Base-by-base conservation (phyloP, 2,113 vertebrate genomes). In the Micromys minutus region DNA sequence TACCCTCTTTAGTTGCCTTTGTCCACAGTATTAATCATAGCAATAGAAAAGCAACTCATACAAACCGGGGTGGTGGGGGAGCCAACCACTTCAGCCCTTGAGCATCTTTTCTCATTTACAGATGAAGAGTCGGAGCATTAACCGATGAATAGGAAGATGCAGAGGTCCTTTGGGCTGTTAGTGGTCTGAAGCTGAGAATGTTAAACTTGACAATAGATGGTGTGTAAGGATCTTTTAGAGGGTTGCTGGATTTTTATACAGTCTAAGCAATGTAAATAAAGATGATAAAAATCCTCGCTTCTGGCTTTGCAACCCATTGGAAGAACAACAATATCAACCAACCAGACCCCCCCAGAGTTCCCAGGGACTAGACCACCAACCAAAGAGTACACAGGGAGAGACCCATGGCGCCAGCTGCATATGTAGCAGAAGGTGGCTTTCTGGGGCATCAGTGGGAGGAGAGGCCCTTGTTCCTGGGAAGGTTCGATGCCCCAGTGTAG, bases 211-310 rank as follows among this genome's bases (percentile, higher is more conserved):
- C 22, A 87, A 93, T 93, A 72, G 59, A 7, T 10, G 5, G 69
- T 72, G 36, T 89, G 1, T 17, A 55, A 24, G 47, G 16, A 12
- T 86, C 86, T 67, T 92, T 88, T 57, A 89, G 72, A 63, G 26
- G 26, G 29, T 11, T 89, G 81, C 45, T 36, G 39, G 15, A 21
- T 57, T 94, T 95, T 90, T 81, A 69, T 71, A 67, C 26, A 79
- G 39, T 69, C 47, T 76, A 8, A 59, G 52, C 9, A 81, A 69
- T 67, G 42, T 96, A 94, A 96, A 89, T 63, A 83, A 91, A 90
- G 76, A 16, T 16, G 26, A 24, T 63, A 45, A 45, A 79, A 93
- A 42, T 59, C 5, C 6, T 61, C 91, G n/a, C n/a, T n/a, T n/a
- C n/a, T n/a, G n/a, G n/a, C n/a, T n/a, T n/a, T n/a, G n/a, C n/a